Conservation (phyloP, 2,113 vertebrate genomes). For the Stigmatopora argus region DNA sequence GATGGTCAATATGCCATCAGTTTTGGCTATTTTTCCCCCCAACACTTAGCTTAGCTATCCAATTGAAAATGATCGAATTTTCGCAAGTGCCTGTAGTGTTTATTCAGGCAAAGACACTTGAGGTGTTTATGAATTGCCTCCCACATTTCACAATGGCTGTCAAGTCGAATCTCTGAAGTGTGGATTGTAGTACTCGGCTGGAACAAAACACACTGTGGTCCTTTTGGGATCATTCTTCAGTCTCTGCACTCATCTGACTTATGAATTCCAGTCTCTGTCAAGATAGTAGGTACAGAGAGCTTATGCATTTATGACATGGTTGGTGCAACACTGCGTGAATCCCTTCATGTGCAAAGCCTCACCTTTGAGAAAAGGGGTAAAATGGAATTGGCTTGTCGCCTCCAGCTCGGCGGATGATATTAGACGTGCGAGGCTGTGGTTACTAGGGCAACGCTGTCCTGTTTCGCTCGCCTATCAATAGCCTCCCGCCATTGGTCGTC, state of each 20-base stretch:
- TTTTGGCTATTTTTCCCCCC: too few relatives aligned
- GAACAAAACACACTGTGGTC: not conserved
- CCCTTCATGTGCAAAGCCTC: not conserved
- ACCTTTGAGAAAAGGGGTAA: not conserved
- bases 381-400: conserved; percentile 8
- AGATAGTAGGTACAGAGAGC: not conserved
- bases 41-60: too few relatives aligned
- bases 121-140: too few relatives aligned
- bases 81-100: too few relatives aligned
- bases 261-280: not conserved
- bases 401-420: conserved; percentile 1
- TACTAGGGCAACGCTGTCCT: conserved; percentile 8
- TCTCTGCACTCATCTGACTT: not conserved
- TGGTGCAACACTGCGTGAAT: not conserved
- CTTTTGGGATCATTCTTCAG: not conserved
- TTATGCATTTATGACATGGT: not conserved
- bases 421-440: conserved; percentile 4
- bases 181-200: not conserved
- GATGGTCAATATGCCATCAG: too few relatives aligned
- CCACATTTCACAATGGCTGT: not conserved
- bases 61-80: too few relatives aligned
- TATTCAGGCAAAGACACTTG: too few relatives aligned
- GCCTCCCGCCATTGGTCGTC: conserved; percentile 1
- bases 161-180: not conserved
- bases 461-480: conserved; percentile 1